Conservation (phyloP, 2,888 invertebrate species). For the Amblyjoppa fuscipennis region DNA sequence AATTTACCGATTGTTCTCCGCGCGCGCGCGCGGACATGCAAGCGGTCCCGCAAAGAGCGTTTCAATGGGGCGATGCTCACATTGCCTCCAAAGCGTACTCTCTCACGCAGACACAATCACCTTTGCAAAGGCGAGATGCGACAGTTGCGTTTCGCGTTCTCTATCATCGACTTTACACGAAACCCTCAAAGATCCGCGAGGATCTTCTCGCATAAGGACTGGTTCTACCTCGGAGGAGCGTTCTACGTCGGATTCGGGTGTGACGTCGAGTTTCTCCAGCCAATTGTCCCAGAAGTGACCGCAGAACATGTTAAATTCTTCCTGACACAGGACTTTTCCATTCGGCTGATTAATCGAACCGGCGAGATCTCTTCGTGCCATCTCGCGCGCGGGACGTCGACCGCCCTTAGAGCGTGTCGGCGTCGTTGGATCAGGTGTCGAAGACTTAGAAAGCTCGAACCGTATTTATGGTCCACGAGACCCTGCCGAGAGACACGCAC, state of each 20-base stretch:
- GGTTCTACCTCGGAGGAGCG: constrained; percentile 78
- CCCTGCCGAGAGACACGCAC: neutral
- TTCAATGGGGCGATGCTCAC: neutral
- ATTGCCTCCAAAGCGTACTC: neutral
- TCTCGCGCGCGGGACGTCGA: constrained; percentile 31
- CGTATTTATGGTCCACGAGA: constrained; percentile 21
- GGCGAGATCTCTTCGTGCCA: constrained; percentile 68
- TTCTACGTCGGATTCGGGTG: constrained; percentile 80
- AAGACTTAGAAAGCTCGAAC: constrained; percentile 5
- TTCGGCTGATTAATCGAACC: constrained; percentile 42
- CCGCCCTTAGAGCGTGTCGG: neutral
- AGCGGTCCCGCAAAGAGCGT: neutral
- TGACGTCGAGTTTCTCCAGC: constrained; percentile 79
- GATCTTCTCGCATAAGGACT: constrained; percentile 46
- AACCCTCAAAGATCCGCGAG: constrained; percentile 46
- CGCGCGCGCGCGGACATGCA: neutral
- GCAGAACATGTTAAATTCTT: constrained; percentile 60
- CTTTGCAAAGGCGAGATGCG: constrained; percentile 62
- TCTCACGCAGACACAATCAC: constrained; percentile 60
- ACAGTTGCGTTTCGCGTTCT: constrained; percentile 46
- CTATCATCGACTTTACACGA: constrained; percentile 59
- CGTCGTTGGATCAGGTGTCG: constrained; percentile 23
- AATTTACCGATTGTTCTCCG: constrained; percentile 4
- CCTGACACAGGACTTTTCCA: constrained; percentile 58
- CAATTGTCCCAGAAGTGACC: constrained; percentile 78